Percentiles rank a stretch among this genome's conserved stretches.
Conservation (phyloP, 2,113 vertebrate genomes). For the Synodontis membranacea region DNA sequence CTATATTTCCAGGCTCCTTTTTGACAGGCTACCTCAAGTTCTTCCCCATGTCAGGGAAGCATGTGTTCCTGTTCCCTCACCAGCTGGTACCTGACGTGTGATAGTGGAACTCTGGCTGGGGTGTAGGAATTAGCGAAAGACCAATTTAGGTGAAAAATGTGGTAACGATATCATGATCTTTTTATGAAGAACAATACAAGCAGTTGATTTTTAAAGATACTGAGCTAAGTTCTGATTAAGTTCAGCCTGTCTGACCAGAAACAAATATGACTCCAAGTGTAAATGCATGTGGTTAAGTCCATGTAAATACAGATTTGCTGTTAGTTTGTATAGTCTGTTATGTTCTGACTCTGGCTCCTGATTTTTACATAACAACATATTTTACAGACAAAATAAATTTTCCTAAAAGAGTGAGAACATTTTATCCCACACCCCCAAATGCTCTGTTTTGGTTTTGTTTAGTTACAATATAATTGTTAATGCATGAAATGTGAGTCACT, state of each 20-base stretch:
- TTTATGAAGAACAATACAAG: background rate
- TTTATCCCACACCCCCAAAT: background rate
- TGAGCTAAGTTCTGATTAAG: background rate
- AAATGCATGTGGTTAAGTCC: background rate
- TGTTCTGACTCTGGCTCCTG: background rate
- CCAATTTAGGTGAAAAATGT: background rate
- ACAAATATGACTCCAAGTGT: background rate
- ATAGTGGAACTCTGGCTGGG: background rate
- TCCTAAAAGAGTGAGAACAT: background rate
- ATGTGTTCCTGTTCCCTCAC: background rate
- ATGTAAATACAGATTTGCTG: background rate
- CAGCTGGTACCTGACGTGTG: background rate
- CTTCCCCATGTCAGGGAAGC: background rate
- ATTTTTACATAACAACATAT: background rate
- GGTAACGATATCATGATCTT: background rate
- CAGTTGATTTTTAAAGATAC: background rate
- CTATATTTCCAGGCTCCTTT: background rate
- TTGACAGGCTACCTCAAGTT: background rate
- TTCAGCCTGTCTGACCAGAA: background rate
- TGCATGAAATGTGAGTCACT: background rate
- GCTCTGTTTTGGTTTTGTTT: background rate
- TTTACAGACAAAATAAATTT: background rate
- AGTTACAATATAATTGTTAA: conserved; percentile 12
- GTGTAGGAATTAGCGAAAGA: background rate
- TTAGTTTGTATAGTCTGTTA: background rate